Base-by-base conservation (phyloP, 1,140 invertebrate genomes). In the Thalassaphorura encarpata region DNA sequence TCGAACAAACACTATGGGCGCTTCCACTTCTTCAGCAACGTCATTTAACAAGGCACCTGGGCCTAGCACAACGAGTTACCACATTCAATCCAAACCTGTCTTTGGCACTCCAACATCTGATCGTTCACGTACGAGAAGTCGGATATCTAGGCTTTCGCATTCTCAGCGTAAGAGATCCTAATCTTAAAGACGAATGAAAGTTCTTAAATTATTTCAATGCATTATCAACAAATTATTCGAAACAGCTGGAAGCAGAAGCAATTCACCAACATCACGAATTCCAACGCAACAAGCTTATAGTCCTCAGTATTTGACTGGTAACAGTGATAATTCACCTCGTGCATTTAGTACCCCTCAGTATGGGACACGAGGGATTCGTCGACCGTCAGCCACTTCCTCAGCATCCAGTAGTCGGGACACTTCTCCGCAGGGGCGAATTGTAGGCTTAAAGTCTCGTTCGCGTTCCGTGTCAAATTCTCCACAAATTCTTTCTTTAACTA, bases 321-420 rank as follows among this genome's bases (percentile, higher is more conserved):
- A n/a, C n/a, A n/a, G n/a, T n/a, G n/a, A n/a, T n/a, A n/a, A n/a
- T n/a, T n/a, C n/a, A n/a, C n/a, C n/a, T n/a, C n/a, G n/a, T n/a
- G n/a, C n/a, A 19, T 6, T 26, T 15, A 11, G 27, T 5, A 6
- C 48, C 26, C 5, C 4, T 18, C 46, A 11, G 6, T 16, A 28
- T 48, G 13, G 13, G 24, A 13, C 11, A 33, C 6, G 41, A 21
- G 63, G 54, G 24, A 40, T 50, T n/a, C 33, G 59, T 26, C 29
- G 60, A 52, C 49, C 51, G 41, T 56, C 52, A 2, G 42, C 60
- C 18, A 65, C 60, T 18, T 61, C 59, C 15, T 65, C 63, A 5
- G 58, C 57, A 15, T 61, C 59, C n/a, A 59, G 56, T 23, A 65
- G 63, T 46, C 24, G 63, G 6, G 63, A 65, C 18, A 65, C 63